Conservation (phyloP, 2,797 vertebrate genomes). For the Gorsachius magnificus region DNA sequence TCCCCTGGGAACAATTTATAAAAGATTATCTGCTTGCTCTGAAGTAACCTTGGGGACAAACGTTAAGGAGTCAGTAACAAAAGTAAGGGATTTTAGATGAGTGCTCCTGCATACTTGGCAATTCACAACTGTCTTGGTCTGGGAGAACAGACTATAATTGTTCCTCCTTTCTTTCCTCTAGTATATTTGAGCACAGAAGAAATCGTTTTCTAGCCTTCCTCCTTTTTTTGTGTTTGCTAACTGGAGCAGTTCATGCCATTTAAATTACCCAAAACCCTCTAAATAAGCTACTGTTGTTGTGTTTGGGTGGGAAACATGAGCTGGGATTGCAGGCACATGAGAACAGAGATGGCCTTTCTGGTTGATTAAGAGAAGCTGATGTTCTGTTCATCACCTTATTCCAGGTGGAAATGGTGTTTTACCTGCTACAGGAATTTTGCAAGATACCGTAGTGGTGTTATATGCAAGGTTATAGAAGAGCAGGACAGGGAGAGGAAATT, state of each 20-base stretch:
- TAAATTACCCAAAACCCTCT: background rate
- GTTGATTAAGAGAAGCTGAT: background rate
- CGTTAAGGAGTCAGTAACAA: background rate
- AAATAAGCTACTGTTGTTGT: background rate
- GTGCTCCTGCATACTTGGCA: background rate
- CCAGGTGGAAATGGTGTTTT: background rate
- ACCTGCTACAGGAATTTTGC: background rate
- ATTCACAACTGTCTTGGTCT: background rate
- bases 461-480: background rate
- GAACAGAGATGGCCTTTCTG: background rate
- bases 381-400: background rate
- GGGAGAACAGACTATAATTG: background rate
- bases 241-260: conserved; percentile 41
- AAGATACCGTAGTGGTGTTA: background rate
- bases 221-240: conserved; percentile 49
- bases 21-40: background rate
- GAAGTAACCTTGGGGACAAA: background rate
- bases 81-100: background rate
- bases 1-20: background rate
- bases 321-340: background rate
- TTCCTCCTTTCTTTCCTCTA: background rate
- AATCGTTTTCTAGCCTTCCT: conserved; percentile 8
- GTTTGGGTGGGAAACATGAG: conserved; percentile 4
- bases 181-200: background rate
- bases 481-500: background rate